A percentile compares a stretch with the other conserved stretches of the same genome.
These are phyloP conservation scores for Epinotia demarniana DNA, from an alignment of 2,888 invertebrate genomes.

Conservation along the genomic window DNA sequence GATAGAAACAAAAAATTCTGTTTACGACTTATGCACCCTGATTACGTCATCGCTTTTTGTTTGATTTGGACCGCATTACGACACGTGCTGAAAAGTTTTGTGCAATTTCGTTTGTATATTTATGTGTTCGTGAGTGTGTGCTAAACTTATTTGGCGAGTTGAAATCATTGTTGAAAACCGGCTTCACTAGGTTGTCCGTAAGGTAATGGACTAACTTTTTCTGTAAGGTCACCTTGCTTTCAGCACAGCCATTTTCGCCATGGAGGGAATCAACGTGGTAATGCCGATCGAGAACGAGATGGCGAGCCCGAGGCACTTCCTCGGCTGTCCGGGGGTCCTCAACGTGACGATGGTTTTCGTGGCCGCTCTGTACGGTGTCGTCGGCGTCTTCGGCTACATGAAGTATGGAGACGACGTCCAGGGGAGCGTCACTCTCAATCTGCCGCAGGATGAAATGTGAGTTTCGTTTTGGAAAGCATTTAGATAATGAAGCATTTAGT, in stretches of 20 bases:
- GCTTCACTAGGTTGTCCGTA: too few relatives aligned
- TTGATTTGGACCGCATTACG: too few relatives aligned
- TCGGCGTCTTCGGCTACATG: constrained; percentile 95
- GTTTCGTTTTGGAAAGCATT: constrained; percentile 59
- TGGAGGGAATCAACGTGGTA: constrained; percentile 97
- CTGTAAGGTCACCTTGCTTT: constrained; percentile 46
- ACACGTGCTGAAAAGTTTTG: too few relatives aligned
- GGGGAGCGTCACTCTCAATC: constrained; percentile 92
- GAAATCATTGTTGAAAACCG: too few relatives aligned
- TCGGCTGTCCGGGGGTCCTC: constrained; percentile 92
- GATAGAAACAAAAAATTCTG: too few relatives aligned
- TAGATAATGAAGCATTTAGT: background rate
- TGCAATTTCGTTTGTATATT: too few relatives aligned
- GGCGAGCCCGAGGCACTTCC: constrained; percentile 90
- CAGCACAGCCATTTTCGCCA: constrained; percentile 97
- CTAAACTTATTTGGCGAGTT: too few relatives aligned
- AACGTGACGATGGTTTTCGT: constrained; percentile 94
- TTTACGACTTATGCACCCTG: too few relatives aligned
- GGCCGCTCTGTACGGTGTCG: constrained; percentile 89
- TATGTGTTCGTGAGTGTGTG: too few relatives aligned
- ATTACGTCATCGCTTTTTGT: too few relatives aligned
- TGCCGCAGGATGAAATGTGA: constrained; percentile 88
- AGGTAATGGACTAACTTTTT: too few relatives aligned
- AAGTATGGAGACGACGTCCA: constrained; percentile 89
- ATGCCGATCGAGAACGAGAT: constrained; percentile 98